phyloP scores from a whole-genome alignment of 2,888 invertebrate species.

The Lamellibrachia satsuma region DNA sequence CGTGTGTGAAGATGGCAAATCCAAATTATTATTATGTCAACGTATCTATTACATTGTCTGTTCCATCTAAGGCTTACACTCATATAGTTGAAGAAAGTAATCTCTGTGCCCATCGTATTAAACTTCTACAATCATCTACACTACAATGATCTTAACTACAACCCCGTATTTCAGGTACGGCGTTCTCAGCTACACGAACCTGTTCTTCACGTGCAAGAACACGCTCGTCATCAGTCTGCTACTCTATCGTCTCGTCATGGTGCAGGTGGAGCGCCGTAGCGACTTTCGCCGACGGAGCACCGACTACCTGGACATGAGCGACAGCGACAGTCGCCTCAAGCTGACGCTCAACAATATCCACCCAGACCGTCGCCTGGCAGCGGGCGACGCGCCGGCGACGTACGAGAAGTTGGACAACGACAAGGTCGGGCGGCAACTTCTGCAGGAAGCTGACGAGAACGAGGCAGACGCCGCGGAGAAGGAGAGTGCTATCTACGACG shows the following conservation, averaged over 20 bases:
- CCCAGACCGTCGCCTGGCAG: conserved; percentile 24
- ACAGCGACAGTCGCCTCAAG: conserved; percentile 24
- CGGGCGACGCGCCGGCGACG: not conserved
- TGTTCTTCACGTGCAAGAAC: conserved; percentile 94
- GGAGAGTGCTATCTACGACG: conserved; percentile 20
- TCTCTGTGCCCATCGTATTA: too few relatives aligned
- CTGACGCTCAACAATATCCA: conserved; percentile 29
- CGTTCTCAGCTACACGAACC: conserved; percentile 93
- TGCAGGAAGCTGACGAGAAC: not conserved
- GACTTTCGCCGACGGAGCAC: conserved; percentile 8
- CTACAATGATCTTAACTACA: not conserved
- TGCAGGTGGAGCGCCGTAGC: conserved; percentile 40
- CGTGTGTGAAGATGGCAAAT: too few relatives aligned
- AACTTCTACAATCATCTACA: not conserved
- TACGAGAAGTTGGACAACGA: conserved; percentile 17
- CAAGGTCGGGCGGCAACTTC: not conserved
- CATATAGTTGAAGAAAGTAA: too few relatives aligned
- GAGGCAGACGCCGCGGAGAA: not conserved
- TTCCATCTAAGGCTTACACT: too few relatives aligned
- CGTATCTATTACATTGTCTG: too few relatives aligned
- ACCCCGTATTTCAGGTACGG: conserved; percentile 69
- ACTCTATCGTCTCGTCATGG: conserved; percentile 73
- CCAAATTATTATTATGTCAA: too few relatives aligned
- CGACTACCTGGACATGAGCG: conserved; percentile 21
- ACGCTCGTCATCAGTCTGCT: conserved; percentile 87